Conservation (phyloP, 2,113 vertebrate species). For the Dicaeum eximium region DNA sequence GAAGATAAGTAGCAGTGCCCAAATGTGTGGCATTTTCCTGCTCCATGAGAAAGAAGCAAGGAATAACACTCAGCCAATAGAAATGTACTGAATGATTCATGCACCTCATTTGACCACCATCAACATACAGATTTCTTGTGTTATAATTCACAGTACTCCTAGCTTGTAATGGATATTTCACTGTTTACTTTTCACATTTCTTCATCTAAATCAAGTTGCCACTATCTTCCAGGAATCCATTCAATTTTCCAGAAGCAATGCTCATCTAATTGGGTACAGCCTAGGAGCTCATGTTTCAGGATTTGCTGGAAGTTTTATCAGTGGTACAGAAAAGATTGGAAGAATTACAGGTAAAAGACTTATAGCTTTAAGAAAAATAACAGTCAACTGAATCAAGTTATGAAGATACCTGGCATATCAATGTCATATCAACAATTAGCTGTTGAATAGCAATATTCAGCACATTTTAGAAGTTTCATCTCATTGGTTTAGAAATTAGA, state of each 20-base stretch:
- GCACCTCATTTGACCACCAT: neutral
- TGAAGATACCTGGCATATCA: neutral
- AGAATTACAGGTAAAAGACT: conserved; percentile 88
- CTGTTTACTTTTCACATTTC: neutral
- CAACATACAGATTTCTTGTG: neutral
- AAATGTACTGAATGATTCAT: neutral
- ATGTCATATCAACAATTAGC: neutral
- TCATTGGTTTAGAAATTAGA: neutral
- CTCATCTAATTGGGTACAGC: conserved; percentile 94
- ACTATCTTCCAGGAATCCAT: conserved; percentile 76
- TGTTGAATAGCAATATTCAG: neutral
- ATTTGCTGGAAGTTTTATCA: conserved; percentile 88
- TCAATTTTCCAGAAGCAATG: conserved; percentile 77
- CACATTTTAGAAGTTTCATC: neutral
- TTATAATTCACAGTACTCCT: neutral
- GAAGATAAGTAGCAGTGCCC: neutral
- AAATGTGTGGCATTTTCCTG: neutral
- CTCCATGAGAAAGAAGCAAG: neutral
- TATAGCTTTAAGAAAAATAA: neutral
- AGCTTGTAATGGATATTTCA: neutral
- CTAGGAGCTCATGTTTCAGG: conserved; percentile 94
- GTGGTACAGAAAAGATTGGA: conserved; percentile 80
- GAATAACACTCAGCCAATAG: neutral
- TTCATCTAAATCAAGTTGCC: neutral
- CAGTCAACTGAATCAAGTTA: neutral